Evolutionary conservation across 2,888 invertebrate species (phyloP), one percentile per base, ranked within the genome.

Genomic region (Drosophila fulvimacula): DNA sequence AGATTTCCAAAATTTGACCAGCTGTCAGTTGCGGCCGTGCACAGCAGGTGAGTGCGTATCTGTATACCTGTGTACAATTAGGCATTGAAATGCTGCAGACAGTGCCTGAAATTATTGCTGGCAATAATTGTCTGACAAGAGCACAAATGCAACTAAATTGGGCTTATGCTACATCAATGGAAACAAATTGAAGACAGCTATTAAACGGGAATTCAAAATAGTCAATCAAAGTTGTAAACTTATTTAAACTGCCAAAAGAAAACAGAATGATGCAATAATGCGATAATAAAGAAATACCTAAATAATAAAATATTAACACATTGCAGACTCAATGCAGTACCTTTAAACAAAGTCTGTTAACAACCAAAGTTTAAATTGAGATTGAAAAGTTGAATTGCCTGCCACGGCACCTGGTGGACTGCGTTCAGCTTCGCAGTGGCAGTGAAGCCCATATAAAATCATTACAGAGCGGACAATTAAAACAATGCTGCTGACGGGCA

Each of bases 381-480:
- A 3, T 27, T 27, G 5, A 27, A 27, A 6, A 27, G 27, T 27
- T 27, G 2, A 27, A 27, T 4, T 27, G 4, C 27, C 27, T 27
- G 27, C 27, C 6, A n/a, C n/a, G 27, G 1, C 27, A 30, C 15
- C 46, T 38, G 44, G 69, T 9, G 59, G 76, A 62, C 69, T 77
- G 72, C 67, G 53, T 52, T 48, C n/a, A 46, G 17, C 38, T 44
- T 27, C 27, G 53, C 32, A 56, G 44, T 52, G 67, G 46, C 41
- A 21, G 69, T 39, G 58, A 70, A 46, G n/a, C 1, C 58, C 77
- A 76, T 76, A 64, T 69, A 78, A 77, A 78, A 74, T 79, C 75
- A 78, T 78, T 78, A 72, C 52, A 38, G 13, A n/a, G 51, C 58
- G 73, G 76, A 68, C 78, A 81, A 85, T 82, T 85, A 82, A 81